Percentiles rank a stretch among this genome's conserved stretches.
phyloP scores from a whole-genome alignment of 2,888 invertebrate genomes.

The Scaptomyza cyrtandrae region DNA sequence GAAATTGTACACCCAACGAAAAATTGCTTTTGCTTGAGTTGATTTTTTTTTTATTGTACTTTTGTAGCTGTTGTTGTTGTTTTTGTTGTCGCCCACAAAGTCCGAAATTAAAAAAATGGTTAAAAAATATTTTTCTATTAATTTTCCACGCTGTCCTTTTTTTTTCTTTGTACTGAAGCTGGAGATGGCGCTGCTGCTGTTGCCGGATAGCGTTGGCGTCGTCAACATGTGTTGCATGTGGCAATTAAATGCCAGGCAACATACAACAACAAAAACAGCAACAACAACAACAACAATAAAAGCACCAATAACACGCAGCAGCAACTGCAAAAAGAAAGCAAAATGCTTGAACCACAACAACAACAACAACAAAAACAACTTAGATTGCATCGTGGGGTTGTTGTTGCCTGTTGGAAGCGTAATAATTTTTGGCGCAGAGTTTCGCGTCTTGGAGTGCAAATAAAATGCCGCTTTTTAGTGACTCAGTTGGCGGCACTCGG shows the following conservation, averaged over 20 bases:
- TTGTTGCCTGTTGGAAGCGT: slow-evolving; percentile 44
- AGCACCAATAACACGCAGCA: slow-evolving; percentile 19
- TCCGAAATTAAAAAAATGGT: slow-evolving; percentile 73
- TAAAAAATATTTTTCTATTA: slow-evolving; percentile 74
- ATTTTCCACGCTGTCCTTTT: slow-evolving; percentile 70
- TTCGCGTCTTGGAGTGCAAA: slow-evolving; percentile 71
- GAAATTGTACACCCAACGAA: slow-evolving; percentile 56
- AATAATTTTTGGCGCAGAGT: slow-evolving; percentile 69
- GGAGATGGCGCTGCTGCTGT: slow-evolving; percentile 9
- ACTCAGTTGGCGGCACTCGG: slow-evolving; percentile 64
- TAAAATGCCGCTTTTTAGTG: slow-evolving; percentile 76
- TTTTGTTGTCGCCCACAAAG: slow-evolving; percentile 64
- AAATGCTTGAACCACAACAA: slow-evolving; percentile 27
- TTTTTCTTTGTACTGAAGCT: background rate
- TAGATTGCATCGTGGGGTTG: slow-evolving; percentile 35
- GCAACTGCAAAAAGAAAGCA: slow-evolving; percentile 50
- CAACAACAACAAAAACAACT: no score
- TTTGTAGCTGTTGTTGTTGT: background rate
- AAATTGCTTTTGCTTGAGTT: slow-evolving; percentile 33
- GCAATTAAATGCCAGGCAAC: slow-evolving; percentile 71
- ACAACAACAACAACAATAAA: background rate
- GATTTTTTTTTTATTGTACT: slow-evolving; percentile 11
- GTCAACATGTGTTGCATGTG: slow-evolving; percentile 77
- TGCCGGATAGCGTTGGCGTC: slow-evolving; percentile 42
- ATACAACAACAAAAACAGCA: background rate